Evolutionary conservation across 2,113 vertebrate species (phyloP).

Genomic region (Daboia siamensis): DNA sequence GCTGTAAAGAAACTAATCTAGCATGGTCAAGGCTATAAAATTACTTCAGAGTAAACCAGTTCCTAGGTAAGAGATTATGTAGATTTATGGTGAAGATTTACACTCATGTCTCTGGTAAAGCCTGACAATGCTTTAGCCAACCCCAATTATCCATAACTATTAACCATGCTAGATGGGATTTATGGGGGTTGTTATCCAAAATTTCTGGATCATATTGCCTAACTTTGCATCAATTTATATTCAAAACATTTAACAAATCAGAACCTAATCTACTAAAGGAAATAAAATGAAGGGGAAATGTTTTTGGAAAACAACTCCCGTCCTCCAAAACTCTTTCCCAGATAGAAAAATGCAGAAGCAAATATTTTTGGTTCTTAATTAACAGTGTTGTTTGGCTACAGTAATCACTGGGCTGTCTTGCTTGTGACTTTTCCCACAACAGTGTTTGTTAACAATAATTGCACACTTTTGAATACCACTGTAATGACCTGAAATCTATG

Average conservation of each 20-base stretch:
- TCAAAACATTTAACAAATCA: background rate
- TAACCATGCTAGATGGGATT: background rate
- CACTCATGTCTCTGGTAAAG: background rate
- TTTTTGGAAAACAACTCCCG: background rate
- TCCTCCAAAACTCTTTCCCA: background rate
- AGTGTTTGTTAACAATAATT: constrained; percentile 12
- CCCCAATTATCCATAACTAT: background rate
- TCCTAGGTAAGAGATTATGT: background rate
- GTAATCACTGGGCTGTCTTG: background rate
- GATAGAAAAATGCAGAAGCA: constrained; percentile 13
- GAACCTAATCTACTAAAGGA: background rate
- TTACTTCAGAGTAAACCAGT: background rate
- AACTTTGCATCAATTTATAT: background rate
- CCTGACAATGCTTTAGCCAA: background rate
- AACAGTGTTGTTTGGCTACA: background rate
- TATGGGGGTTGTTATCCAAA: background rate
- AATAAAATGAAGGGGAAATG: background rate
- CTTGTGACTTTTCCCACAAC: background rate
- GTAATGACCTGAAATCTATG: constrained; percentile 11
- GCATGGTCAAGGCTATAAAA: background rate
- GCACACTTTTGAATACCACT: background rate
- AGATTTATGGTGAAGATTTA: background rate
- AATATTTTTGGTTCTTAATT: constrained; percentile 12
- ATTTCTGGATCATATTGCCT: background rate
- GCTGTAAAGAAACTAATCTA: background rate